Conservation (phyloP, 1,140 invertebrate species). For the Drosophila sproati region DNA sequence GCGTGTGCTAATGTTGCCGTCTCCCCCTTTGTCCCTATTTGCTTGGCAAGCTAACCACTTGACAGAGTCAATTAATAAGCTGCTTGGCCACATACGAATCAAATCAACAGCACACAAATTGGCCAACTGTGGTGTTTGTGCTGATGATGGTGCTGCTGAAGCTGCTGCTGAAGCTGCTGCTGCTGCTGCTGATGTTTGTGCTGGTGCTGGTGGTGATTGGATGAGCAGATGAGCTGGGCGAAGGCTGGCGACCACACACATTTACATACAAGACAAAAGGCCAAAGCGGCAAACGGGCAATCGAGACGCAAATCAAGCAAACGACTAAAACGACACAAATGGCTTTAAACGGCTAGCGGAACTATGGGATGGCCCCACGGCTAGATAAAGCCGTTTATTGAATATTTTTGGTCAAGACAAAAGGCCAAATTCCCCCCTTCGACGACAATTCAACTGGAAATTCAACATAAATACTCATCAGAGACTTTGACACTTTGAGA, state of each 20-base stretch:
- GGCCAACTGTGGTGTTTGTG: too few species aligned
- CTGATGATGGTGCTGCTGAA: too few species aligned
- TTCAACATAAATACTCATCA: neutral
- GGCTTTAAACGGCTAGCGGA: conserved; percentile 4
- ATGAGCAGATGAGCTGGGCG: too few species aligned
- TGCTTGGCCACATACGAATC: too few species aligned
- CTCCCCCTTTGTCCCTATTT: too few species aligned
- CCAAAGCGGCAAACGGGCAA: neutral
- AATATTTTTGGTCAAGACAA: conserved; percentile 2
- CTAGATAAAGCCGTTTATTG: conserved; percentile 24
- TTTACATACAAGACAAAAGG: conserved; percentile 61
- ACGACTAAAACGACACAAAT: neutral
- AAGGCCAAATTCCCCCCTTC: conserved; percentile 4
- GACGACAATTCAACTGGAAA: conserved; percentile 6
- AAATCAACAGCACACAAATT: too few species aligned
- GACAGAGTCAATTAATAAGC: too few species aligned
- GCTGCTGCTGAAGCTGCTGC: too few species aligned
- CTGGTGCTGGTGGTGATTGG: too few species aligned
- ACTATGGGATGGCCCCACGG: conserved; percentile 13
- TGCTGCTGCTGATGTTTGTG: too few species aligned
- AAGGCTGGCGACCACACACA: conserved; percentile 12
- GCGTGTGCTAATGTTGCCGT: too few species aligned
- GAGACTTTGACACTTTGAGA: neutral
- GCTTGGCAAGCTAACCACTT: too few species aligned
- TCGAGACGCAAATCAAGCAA: neutral